Evolutionary conservation across 2,797 vertebrate genomes (phyloP).

Genomic region (Astyanax mexicanus): DNA sequence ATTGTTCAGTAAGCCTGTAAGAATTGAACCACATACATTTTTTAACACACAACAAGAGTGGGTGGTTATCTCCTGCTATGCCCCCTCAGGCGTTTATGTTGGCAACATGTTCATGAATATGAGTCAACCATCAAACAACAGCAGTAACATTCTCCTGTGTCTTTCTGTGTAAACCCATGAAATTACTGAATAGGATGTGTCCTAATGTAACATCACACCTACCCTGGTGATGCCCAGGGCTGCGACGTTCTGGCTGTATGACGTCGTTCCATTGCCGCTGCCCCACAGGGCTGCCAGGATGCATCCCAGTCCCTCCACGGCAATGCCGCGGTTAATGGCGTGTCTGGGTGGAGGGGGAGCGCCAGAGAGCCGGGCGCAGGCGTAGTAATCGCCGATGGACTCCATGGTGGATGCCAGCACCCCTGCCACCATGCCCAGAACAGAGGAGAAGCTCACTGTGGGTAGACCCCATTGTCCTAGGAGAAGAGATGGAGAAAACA

Average conservation of each 20-base stretch:
- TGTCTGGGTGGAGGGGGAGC: constrained; percentile 82
- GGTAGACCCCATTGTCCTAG: constrained; percentile 83
- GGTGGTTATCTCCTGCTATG: background rate
- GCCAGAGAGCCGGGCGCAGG: constrained; percentile 80
- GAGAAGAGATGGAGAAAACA: background rate
- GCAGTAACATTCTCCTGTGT: background rate
- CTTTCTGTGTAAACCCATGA: background rate
- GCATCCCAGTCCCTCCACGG: constrained; percentile 83
- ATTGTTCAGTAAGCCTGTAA: background rate
- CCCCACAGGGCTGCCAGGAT: constrained; percentile 83
- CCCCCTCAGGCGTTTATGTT: background rate
- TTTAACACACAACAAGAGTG: background rate
- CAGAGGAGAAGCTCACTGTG: constrained; percentile 81
- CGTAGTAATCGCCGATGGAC: constrained; percentile 84
- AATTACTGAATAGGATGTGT: background rate
- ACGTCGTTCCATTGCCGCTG: constrained; percentile 84
- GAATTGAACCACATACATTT: background rate
- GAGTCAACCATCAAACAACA: background rate
- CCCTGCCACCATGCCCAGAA: constrained; percentile 83
- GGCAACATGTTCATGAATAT: background rate
- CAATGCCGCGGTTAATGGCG: constrained; percentile 83
- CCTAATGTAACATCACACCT: constrained; percentile 11
- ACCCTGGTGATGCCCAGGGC: constrained; percentile 86
- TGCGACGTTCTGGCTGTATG: constrained; percentile 85
- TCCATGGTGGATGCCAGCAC: constrained; percentile 83